Base-by-base conservation (phyloP, 1,140 invertebrate genomes). In the Conopomorpha cramerella region DNA sequence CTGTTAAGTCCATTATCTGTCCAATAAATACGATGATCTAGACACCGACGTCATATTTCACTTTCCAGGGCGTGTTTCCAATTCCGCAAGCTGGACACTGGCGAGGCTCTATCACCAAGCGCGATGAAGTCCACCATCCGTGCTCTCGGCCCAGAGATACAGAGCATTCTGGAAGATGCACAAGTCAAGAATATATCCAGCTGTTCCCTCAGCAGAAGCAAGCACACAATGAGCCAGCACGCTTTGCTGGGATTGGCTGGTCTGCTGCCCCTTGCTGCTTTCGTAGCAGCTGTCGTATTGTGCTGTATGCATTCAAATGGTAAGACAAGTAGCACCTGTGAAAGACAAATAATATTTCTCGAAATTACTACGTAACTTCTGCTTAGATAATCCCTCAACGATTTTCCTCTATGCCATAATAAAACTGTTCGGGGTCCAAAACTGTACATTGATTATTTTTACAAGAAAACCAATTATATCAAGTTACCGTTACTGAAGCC, bases 31-130 rank as follows among this genome's bases (percentile, higher is more conserved):
- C n/a, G n/a, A n/a, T n/a, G n/a, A n/a, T n/a, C n/a, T n/a, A n/a
- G n/a, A n/a, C n/a, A n/a, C n/a, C n/a, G n/a, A n/a, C n/a, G n/a
- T n/a, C n/a, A n/a, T n/a, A n/a, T n/a, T n/a, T n/a, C n/a, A n/a
- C n/a, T n/a, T n/a, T n/a, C n/a, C 54, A 73, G 68, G 15, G 62
- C 68, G 0, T 73, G 68, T 30, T 73, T 73, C 45, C 68, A 73
- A 49, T 60, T 73, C 30, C 55, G 68, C 2, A 61, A 60, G 45
- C 49, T 40, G 16, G 55, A 59, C 6, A 49, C 47, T 0, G 65
- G 65, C 1, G 64, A 64, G 26, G 68, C 68, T 2, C 36, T 70
- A 7, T 60, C 55, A 0, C 65, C 68, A 0, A 51, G 51, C 33
- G 63, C 68, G 0, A 68, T 65, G 56, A 53, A 55, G 16, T 49